phyloP scores from a whole-genome alignment of 2,113 vertebrate species.

The Brachionichthys hirsutus region DNA sequence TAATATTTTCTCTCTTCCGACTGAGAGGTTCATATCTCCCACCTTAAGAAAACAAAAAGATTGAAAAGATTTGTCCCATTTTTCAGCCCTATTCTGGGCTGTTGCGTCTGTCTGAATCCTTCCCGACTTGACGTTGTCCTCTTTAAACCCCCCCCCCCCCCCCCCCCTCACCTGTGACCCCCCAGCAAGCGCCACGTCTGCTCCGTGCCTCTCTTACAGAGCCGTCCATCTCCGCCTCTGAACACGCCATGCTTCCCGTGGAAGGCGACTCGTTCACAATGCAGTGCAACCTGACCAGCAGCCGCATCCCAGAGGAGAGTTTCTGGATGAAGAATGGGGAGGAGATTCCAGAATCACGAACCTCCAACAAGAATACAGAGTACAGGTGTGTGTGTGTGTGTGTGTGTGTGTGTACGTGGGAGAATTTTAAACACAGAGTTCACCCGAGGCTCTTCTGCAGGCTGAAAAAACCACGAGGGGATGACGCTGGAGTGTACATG shows the following conservation, averaged over 20 bases:
- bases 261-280: conserved; percentile 73
- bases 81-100: conserved; percentile 11
- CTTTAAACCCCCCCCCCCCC: no score
- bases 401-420: background rate
- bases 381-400: conserved; percentile 77
- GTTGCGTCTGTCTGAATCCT: conserved; percentile 9
- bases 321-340: conserved; percentile 95
- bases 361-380: conserved; percentile 75
- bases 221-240: conserved; percentile 85
- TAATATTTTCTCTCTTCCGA: no score
- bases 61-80: conserved; percentile 35
- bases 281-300: conserved; percentile 92
- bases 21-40: conserved; percentile 13
- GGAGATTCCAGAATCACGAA: conserved; percentile 81
- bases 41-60: background rate
- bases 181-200: conserved; percentile 12
- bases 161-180: no score
- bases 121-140: conserved; percentile 16
- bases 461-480: conserved; percentile 85
- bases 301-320: conserved; percentile 71
- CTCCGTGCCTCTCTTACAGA: conserved; percentile 80
- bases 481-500: conserved; percentile 90
- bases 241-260: conserved; percentile 76
- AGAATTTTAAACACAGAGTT: background rate
- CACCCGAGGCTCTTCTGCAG: conserved; percentile 75